Base-by-base conservation (phyloP, 2,797 vertebrate genomes). In the Characodon lateralis region DNA sequence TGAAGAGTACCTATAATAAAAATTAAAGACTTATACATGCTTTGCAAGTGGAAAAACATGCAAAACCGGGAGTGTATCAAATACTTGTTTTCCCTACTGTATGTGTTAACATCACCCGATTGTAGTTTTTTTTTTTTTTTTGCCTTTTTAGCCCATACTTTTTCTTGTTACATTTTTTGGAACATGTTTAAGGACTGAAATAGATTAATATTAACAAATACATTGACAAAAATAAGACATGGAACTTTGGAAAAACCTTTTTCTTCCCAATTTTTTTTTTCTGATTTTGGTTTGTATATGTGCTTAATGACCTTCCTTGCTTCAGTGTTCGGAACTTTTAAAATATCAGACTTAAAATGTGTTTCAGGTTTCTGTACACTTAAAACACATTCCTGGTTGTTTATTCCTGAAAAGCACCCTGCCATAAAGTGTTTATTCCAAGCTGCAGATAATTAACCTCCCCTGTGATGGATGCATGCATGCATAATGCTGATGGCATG, bases 401-500 rank as follows among this genome's bases (percentile, higher is more conserved):
- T 51, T 71, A 28, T n/a, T 59, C 50, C 18, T 50, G 46, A 31
- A 46, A 61, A 46, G 13, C 14, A 31, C 2, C 39, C 55, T n/a
- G 35, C 22, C n/a, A 39, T 56, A 58, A 46, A 16, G n/a, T 31
- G 51, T n/a, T 76, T 20, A 56, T 18, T 31, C 26, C 6, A 22
- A 12, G n/a, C 51, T 69, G 35, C 53, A 56, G 65, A n/a, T 58
- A 28, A 69, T 69, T 69, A 70, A 46, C 24, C 74, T 68, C 50
- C 39, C 16, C 18, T 58, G 16, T 22, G 35, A 76, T 53, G n/a
- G 16, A 28, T 55, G 35, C 31, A 41, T 26, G 22, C 12, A 31
- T 65, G n/a, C 43, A 63, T 74, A 28, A 48, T 4, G 0, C 24
- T 68, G 50, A 31, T 14, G 26, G 39, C 41, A 14, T 28, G 43